Evolutionary conservation across 1,140 invertebrate genomes (phyloP).

Genomic region (Adelges cooleyi): DNA sequence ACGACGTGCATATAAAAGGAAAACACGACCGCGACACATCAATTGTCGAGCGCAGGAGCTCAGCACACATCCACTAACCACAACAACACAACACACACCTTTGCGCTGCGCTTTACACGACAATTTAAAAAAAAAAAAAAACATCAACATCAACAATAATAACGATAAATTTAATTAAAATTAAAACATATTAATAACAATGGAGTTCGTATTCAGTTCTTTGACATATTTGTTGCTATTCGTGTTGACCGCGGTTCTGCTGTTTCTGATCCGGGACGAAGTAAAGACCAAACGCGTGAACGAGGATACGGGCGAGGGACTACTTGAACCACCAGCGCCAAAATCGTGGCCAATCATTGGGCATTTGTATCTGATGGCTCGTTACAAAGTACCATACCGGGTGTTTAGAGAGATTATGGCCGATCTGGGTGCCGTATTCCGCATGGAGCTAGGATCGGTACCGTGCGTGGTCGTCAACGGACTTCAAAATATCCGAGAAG

Average conservation of each 20-base stretch:
- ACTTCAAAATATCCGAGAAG: slow-evolving; percentile 49
- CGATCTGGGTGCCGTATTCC: slow-evolving; percentile 46
- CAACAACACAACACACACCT: too few relatives aligned
- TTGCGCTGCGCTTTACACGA: background rate
- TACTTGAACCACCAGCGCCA: slow-evolving; percentile 44
- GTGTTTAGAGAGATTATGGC: slow-evolving; percentile 47
- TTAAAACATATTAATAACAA: background rate
- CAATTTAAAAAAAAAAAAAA: background rate
- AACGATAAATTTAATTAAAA: background rate
- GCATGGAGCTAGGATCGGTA: slow-evolving; percentile 47
- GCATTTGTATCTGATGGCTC: slow-evolving; percentile 46
- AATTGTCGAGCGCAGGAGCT: slow-evolving; percentile 26
- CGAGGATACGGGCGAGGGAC: background rate
- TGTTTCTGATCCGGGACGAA: slow-evolving; percentile 10
- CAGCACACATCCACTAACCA: background rate
- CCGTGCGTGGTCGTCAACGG: slow-evolving; percentile 53
- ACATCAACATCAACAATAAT: background rate
- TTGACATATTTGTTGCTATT: slow-evolving; percentile 6
- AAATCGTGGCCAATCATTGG: slow-evolving; percentile 48
- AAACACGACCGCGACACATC: background rate
- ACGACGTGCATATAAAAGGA: slow-evolving; percentile 4
- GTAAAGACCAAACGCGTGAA: background rate
- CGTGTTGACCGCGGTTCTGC: slow-evolving; percentile 3
- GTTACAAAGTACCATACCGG: slow-evolving; percentile 51
- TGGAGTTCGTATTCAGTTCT: slow-evolving; percentile 21